These are phyloP conservation scores for Nomia melanderi DNA, from an alignment of 1,140 invertebrate genomes.

Conservation along the genomic window DNA sequence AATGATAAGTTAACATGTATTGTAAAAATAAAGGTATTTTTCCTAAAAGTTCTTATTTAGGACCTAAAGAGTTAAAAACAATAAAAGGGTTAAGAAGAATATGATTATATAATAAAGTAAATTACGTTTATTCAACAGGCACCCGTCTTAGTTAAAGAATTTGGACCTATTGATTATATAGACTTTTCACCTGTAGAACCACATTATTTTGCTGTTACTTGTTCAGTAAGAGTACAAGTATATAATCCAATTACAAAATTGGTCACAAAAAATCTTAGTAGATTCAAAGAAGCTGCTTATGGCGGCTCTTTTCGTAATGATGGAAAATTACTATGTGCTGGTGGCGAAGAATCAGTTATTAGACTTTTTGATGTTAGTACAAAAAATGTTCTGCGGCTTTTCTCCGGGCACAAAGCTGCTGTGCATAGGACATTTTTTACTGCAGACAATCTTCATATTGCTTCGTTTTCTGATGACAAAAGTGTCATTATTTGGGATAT, in stretches of 20 bases:
- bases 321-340: constrained; percentile 91
- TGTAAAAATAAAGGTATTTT: too few species aligned
- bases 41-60: too few species aligned
- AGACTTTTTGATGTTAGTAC: constrained; percentile 93
- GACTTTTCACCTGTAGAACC: constrained; percentile 94
- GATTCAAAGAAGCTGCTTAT: constrained; percentile 93
- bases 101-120: constrained; percentile 14
- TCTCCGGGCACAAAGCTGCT: constrained; percentile 80
- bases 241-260: constrained; percentile 94
- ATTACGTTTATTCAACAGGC: constrained; percentile 81
- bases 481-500: constrained; percentile 95
- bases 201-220: constrained; percentile 94
- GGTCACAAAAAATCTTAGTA: constrained; percentile 91
- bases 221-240: constrained; percentile 94
- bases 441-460: constrained; percentile 88
- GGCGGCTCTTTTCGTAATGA: constrained; percentile 93
- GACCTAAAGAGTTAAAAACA: too few species aligned
- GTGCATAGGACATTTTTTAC: constrained; percentile 94
- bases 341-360: constrained; percentile 93
- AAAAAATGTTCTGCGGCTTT: constrained; percentile 87
- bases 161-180: constrained; percentile 94
- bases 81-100: background rate
- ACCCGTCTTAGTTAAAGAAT: constrained; percentile 94
- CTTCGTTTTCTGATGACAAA: constrained; percentile 97
- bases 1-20: too few species aligned